Percentiles rank a stretch among this genome's conserved stretches.
Evolutionary conservation across 2,113 vertebrate genomes (phyloP).

Genomic region (Austrofundulus limnaeus): DNA sequence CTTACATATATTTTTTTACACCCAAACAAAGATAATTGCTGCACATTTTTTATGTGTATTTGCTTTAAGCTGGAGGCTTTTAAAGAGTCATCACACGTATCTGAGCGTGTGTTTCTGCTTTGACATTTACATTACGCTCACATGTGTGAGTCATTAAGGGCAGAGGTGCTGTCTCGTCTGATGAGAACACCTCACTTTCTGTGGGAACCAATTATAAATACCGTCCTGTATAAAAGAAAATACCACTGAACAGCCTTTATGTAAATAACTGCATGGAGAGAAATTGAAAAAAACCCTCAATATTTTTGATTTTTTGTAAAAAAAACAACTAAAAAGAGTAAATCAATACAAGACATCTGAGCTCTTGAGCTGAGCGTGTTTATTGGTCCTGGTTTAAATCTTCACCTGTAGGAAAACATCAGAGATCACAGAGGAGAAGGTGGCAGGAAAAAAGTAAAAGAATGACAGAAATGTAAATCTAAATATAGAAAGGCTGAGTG

Average conservation of each 20-base stretch:
- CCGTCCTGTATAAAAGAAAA: background rate
- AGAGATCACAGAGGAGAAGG: constrained; percentile 39
- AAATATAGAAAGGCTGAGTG: constrained; percentile 47
- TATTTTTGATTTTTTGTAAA: background rate
- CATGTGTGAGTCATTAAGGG: constrained; percentile 55
- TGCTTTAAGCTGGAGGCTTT: constrained; percentile 45
- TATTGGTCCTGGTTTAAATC: constrained; percentile 59
- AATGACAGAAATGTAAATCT: constrained; percentile 78
- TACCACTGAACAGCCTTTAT: background rate
- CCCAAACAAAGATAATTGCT: constrained; percentile 50
- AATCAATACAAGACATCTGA: constrained; percentile 39
- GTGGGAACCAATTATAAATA: background rate
- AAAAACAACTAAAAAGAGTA: background rate
- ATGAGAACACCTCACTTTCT: constrained; percentile 17
- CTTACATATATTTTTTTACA: constrained; percentile 38
- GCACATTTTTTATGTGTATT: constrained; percentile 44
- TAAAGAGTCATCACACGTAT: constrained; percentile 53
- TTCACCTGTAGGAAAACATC: constrained; percentile 54
- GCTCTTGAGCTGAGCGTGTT: constrained; percentile 26
- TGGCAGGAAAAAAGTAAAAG: constrained; percentile 55
- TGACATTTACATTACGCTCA: constrained; percentile 36
- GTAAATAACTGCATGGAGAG: background rate
- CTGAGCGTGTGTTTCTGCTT: constrained; percentile 35
- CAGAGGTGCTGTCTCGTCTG: constrained; percentile 19
- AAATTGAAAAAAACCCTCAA: constrained; percentile 4